Evolutionary conservation across 2,797 vertebrate genomes (phyloP).

Genomic region (Anguilla megastoma): DNA sequence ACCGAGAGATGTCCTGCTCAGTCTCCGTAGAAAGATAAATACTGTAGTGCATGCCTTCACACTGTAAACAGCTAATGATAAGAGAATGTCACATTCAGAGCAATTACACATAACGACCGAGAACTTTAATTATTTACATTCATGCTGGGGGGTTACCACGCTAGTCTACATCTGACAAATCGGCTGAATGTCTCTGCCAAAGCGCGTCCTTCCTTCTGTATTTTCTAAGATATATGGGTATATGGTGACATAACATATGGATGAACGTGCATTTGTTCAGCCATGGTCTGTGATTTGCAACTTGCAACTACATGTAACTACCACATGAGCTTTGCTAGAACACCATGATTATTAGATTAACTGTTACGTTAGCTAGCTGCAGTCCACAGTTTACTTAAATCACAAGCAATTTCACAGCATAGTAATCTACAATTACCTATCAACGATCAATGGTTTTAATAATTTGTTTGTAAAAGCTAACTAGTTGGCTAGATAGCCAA

Average conservation of each 20-base stretch:
- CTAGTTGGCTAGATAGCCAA: background rate
- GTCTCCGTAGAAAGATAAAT: background rate
- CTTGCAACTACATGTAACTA: background rate
- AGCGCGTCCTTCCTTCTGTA: background rate
- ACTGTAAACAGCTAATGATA: background rate
- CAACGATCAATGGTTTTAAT: background rate
- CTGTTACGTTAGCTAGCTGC: background rate
- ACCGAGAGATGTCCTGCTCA: background rate
- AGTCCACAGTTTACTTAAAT: too few relatives aligned
- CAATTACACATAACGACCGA: background rate
- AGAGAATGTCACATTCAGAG: background rate
- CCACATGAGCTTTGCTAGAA: background rate
- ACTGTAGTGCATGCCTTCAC: background rate
- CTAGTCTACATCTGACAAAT: background rate
- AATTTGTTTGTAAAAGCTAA: background rate
- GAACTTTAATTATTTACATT: background rate
- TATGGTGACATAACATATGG: background rate
- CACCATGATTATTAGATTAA: background rate
- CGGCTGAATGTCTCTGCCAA: background rate
- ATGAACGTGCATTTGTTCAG: background rate
- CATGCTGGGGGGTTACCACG: background rate
- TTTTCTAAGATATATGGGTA: background rate
- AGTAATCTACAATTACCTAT: background rate
- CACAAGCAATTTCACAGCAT: background rate
- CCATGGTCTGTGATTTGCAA: background rate